A percentile compares a stretch with the other conserved stretches of the same genome.
phyloP scores from a whole-genome alignment of 2,797 vertebrate genomes.

The Crocodylus rhombifer region DNA sequence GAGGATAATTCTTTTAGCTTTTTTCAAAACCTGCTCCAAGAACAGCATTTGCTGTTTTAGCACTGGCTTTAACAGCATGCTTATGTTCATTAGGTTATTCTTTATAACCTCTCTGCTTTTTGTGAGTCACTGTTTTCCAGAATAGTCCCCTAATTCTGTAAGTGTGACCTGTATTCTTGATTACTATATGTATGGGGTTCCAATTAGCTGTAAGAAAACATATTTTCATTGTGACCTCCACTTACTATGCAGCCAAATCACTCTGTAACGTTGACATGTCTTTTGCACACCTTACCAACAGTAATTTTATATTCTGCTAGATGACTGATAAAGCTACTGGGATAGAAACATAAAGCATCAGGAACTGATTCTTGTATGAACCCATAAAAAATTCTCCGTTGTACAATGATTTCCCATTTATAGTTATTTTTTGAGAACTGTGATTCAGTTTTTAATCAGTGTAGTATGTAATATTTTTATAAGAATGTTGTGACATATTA shows the following conservation, averaged over 20 bases:
- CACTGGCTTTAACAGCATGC: too few relatives aligned
- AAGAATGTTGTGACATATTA: background rate
- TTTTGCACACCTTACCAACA: background rate
- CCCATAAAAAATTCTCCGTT: background rate
- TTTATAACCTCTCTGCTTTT: too few relatives aligned
- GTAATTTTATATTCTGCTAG: background rate
- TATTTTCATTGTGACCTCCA: background rate
- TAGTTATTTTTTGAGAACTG: too few relatives aligned
- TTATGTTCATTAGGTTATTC: too few relatives aligned
- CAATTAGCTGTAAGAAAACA: background rate
- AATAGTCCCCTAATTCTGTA: background rate
- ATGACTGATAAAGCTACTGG: background rate
- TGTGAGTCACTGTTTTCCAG: background rate
- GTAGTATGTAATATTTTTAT: background rate
- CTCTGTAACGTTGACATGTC: background rate
- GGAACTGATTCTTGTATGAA: background rate
- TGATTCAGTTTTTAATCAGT: background rate
- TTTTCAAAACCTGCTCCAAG: background rate
- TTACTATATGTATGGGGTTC: background rate
- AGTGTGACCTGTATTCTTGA: background rate
- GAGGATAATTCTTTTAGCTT: too few relatives aligned
- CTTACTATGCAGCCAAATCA: background rate
- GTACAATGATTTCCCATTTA: background rate
- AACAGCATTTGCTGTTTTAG: background rate
- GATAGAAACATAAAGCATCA: background rate